Evolutionary conservation across 2,113 vertebrate species (phyloP).

Genomic region (Nanorana parkeri): DNA sequence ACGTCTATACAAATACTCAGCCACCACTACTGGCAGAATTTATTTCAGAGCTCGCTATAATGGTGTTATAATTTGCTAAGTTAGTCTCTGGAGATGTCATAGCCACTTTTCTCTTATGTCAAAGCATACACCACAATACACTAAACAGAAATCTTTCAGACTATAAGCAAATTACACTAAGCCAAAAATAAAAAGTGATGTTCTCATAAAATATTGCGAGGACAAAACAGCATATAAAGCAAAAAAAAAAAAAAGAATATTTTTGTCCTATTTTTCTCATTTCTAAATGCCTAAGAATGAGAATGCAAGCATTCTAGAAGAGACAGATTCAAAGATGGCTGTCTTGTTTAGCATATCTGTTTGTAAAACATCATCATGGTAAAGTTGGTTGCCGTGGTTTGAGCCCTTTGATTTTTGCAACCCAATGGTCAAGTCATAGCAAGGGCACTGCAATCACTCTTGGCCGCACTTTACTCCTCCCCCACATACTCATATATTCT

Average conservation of each 20-base stretch:
- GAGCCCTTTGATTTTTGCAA: slow-evolving; percentile 50
- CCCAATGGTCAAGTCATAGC: slow-evolving; percentile 49
- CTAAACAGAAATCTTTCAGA: slow-evolving; percentile 31
- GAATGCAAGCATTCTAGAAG: neutral
- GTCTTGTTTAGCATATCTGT: slow-evolving; percentile 14
- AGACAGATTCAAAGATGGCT: slow-evolving; percentile 25
- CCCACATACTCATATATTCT: slow-evolving; percentile 18
- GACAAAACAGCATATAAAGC: neutral
- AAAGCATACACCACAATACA: slow-evolving; percentile 26
- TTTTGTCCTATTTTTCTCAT: neutral
- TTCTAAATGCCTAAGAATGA: too few species aligned
- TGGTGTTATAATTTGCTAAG: slow-evolving; percentile 49
- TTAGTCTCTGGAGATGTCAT: slow-evolving; percentile 51
- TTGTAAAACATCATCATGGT: slow-evolving; percentile 5
- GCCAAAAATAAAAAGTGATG: slow-evolving; percentile 5
- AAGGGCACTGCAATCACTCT: slow-evolving; percentile 39
- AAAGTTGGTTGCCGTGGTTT: slow-evolving; percentile 49
- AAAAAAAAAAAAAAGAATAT: neutral
- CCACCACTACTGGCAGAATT: slow-evolving; percentile 53
- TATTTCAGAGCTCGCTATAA: slow-evolving; percentile 53
- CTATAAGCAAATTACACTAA: slow-evolving; percentile 33
- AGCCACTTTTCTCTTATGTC: slow-evolving; percentile 31
- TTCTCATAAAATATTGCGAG: neutral
- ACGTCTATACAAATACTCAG: slow-evolving; percentile 56
- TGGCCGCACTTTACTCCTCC: slow-evolving; percentile 38